A percentile compares a stretch with the other conserved stretches of the same genome.
phyloP scores from a whole-genome alignment of 2,113 vertebrate species.

The Syngnathus scovelli region DNA sequence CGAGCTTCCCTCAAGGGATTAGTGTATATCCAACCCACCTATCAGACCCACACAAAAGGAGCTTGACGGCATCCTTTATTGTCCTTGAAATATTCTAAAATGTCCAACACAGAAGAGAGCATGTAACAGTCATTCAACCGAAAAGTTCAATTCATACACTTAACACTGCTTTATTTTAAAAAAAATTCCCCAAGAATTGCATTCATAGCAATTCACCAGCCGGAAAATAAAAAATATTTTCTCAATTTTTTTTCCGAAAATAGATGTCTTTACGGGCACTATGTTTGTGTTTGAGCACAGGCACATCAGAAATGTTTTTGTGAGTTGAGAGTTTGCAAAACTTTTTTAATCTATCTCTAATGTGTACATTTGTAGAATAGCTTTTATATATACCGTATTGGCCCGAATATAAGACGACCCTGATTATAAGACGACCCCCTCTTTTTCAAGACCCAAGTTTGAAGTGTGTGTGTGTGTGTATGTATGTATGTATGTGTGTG shows the following conservation, averaged over 20 bases:
- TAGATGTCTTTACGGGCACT: not conserved
- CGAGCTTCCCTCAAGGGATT: conserved; percentile 52
- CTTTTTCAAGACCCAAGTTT: too few relatives aligned
- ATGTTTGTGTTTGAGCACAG: not conserved
- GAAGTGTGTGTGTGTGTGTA: too few relatives aligned
- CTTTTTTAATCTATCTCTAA: too few relatives aligned
- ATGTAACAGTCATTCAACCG: conserved; percentile 2
- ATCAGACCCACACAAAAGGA: conserved; percentile 45
- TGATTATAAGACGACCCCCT: too few relatives aligned
- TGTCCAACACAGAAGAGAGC: conserved; percentile 1
- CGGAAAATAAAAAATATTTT: not conserved
- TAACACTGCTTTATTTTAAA: not conserved
- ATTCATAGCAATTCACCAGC: not conserved
- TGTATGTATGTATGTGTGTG: too few relatives aligned
- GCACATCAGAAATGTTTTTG: too few relatives aligned
- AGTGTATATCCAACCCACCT: conserved; percentile 47
- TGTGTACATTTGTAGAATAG: too few relatives aligned
- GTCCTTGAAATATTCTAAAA: conserved; percentile 23
- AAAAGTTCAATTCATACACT: not conserved
- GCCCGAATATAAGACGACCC: too few relatives aligned
- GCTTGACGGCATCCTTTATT: conserved; percentile 22
- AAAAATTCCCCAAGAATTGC: too few relatives aligned
- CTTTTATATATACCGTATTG: too few relatives aligned
- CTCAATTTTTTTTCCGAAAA: not conserved
- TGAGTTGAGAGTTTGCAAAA: too few relatives aligned